Evolutionary conservation across 2,888 invertebrate genomes (phyloP), one percentile per base, ranked within the genome.

Genomic region (Ichneumoninae sp.): DNA sequence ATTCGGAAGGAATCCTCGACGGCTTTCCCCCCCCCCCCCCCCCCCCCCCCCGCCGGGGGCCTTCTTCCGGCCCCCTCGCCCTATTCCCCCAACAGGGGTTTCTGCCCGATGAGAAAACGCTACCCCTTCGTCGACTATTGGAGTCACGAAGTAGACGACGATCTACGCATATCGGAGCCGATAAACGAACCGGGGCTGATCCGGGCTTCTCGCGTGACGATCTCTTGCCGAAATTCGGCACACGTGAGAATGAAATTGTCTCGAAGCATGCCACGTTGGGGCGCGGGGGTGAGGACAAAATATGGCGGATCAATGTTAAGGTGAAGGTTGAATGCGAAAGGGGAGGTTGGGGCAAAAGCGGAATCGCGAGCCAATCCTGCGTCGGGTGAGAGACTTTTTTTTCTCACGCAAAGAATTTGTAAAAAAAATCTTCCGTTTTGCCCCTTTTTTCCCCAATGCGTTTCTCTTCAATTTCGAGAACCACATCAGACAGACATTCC

Each of bases 1-100:
- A 70, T 79, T 83, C 79, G 75, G 54, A 79, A 75, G 79, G 81
- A 69, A 77, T 83, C 36, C 68, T 44, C 60, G 76, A 77, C 5
- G 50, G 80, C 63, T 60, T 52, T 47, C 16, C 36, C 16, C 16
- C 3, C 44, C 16, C 54, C 10, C 8, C 63, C 10, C 8, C 63
- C 40, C 10, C 8, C 63, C n/a, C n/a, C n/a, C n/a, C n/a, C n/a
- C n/a, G n/a, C n/a, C n/a, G n/a, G n/a, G n/a, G n/a, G n/a, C n/a
- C n/a, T n/a, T n/a, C n/a, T n/a, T n/a, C n/a, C n/a, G n/a, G n/a
- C n/a, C n/a, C n/a, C n/a, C n/a, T n/a, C n/a, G n/a, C n/a, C n/a
- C n/a, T n/a, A n/a, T n/a, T n/a, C 40, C 10, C 8, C 63, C 40
- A 83, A 66, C 60, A 44, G 52, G 13, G 33, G 63, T 36, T 52